Percentiles rank a stretch among this genome's conserved stretches.
These are phyloP conservation scores for Melanotaenia duboulayi DNA, from an alignment of 2,113 vertebrate species.

Conservation along the genomic window DNA sequence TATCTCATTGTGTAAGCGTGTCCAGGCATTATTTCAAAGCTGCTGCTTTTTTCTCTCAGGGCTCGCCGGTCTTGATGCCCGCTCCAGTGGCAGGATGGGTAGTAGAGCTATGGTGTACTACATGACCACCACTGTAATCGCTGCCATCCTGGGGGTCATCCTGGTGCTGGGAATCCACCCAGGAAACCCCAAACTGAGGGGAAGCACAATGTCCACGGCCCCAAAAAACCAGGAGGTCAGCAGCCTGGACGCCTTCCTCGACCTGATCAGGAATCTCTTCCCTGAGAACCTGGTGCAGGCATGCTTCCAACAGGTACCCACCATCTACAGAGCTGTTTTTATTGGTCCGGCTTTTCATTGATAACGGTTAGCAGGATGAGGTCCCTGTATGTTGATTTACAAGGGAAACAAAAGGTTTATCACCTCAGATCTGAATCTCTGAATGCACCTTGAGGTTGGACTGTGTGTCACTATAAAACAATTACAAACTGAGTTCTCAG, in stretches of 20 bases:
- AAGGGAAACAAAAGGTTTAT: neutral
- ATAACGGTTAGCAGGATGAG: neutral
- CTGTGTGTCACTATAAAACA: neutral
- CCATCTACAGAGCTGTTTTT: neutral
- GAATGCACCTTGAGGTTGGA: neutral
- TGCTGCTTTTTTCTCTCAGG: constrained; percentile 64
- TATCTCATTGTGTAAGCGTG: neutral
- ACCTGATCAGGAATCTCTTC: constrained; percentile 87
- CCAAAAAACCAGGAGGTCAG: constrained; percentile 83
- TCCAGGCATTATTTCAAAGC: neutral
- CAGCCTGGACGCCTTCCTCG: constrained; percentile 88
- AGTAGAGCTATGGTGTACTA: constrained; percentile 88
- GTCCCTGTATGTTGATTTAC: neutral
- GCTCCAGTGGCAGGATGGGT: constrained; percentile 87
- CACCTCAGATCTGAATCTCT: neutral
- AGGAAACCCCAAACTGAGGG: constrained; percentile 85
- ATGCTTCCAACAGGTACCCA: constrained; percentile 86
- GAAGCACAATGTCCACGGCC: neutral
- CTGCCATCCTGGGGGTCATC: constrained; percentile 86
- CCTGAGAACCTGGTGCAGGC: constrained; percentile 88
- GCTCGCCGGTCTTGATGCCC: constrained; percentile 86
- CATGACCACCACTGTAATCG: constrained; percentile 86
- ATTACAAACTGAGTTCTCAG: neutral
- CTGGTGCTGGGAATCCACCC: constrained; percentile 87
- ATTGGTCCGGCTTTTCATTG: neutral